phyloP scores from a whole-genome alignment of 1,140 invertebrate species.

The Scaptomyza montana region DNA sequence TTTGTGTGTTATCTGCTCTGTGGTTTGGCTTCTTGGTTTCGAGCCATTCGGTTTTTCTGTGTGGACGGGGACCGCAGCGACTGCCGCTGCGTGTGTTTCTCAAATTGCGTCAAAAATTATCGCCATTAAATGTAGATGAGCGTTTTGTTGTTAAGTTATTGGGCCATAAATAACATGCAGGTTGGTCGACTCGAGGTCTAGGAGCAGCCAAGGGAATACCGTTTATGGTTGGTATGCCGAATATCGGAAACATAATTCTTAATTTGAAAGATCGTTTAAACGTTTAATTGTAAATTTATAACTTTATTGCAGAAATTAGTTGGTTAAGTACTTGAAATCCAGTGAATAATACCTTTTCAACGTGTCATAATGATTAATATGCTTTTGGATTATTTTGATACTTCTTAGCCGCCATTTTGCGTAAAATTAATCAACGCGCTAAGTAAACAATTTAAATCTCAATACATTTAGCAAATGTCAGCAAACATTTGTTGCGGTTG shows the following conservation, averaged over 20 bases:
- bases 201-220: neutral
- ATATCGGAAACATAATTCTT: neutral
- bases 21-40: conserved; percentile 60
- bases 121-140: conserved; percentile 81
- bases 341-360: no score
- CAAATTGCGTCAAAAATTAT: conserved; percentile 81
- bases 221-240: no score
- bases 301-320: no score
- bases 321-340: no score
- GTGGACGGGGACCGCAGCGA: conserved; percentile 13
- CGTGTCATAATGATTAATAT: no score
- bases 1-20: conserved; percentile 62
- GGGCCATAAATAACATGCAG: conserved; percentile 65
- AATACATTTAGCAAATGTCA: conserved; percentile 3
- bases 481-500: neutral
- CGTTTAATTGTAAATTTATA: neutral
- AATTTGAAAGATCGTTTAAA: neutral
- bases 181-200: conserved; percentile 2
- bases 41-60: neutral
- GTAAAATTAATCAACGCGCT: no score
- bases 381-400: no score
- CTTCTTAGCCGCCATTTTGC: neutral
- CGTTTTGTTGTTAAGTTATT: conserved; percentile 82
- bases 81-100: conserved; percentile 60
- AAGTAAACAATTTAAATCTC: neutral